Base-by-base conservation (phyloP, 2,888 invertebrate species). In the Ectemnius continuus region DNA sequence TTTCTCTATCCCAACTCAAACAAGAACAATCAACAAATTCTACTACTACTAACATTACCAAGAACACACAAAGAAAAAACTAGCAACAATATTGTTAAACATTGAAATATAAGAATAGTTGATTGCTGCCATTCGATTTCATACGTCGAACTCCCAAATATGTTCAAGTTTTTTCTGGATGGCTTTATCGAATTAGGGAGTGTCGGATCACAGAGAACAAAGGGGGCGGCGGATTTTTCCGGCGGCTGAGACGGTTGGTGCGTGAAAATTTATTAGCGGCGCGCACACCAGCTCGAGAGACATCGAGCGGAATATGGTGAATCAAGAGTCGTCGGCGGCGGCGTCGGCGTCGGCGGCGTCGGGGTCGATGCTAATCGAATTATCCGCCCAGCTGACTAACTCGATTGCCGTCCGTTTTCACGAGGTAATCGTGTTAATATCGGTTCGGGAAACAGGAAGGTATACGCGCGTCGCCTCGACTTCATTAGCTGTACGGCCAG, bases 401-500 rank as follows among this genome's bases (percentile, higher is more conserved):
- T 85, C 78, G 74, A 84, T 84, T 80, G 59, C 65, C 75, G 76
- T 76, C 72, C 79, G 82, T 82, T 79, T 79, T 81, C 78, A 65
- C 78, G 66, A 36, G 64, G 75, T 83, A 82, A 84, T 85, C 74
- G 73, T 69, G 81, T 86, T 84, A 83, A 82, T 80, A 83, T 81
- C 77, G 80, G 76, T 67, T 68, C 79, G 71, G 73, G 76, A 78
- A 81, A 82, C 76, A 78, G 65, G 61, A 75, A 71, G 75, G 56
- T 72, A 81, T 82, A 85, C 82, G 81, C 75, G 72, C 63, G 47
- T 70, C 72, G 67, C 52, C 48, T 69, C 70, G 78, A 78, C 79
- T 83, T 83, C 76, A 78, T 85, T 86, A 84, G 69, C 52, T 66
- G 57, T 62, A 58, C 69, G 66, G 67, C 62, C 68, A 61, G 72